Base-by-base conservation (phyloP, 2,113 vertebrate species). In the Oryzias woworae region DNA sequence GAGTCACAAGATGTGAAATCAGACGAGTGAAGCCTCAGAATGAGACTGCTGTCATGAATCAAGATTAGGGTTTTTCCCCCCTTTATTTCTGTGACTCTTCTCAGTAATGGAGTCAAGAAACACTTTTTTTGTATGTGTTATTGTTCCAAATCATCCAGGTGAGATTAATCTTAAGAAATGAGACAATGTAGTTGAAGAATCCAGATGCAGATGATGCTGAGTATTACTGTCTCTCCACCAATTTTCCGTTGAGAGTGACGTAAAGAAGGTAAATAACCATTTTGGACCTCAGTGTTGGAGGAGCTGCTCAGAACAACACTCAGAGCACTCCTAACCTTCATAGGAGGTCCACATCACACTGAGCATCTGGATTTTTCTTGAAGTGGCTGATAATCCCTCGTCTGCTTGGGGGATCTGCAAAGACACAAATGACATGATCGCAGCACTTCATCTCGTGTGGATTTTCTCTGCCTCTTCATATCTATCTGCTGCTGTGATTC, bases 51-150 rank as follows among this genome's bases (percentile, higher is more conserved):
- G 62, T 57, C 79, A 22, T 71, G 66, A 65, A 78, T 78, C 75
- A 51, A 76, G 66, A 58, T 41, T 36, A 51, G 13, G 0, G 36
- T 55, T 14, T 62, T 54, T 5, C 0, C 59, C 52, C 18, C 48
- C 46, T 64, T 56, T 46, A 44, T 81, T 61, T 75, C 61, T 58
- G 55, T 14, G 31, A 55, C 52, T 72, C 53, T 43, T 56, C 44
- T 54, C 46, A 48, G 72, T 73, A 80, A 86, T 84, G 69, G 66
- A 78, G 76, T 77, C 65, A 26, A 75, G 72, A 87, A 82, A 89
- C 83, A 69, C 77, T 85, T 48, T 83, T 81, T 69, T 71, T 82
- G 74, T 85, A 82, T 88, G 75, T 85, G 26, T 28, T 36, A 10
- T 36, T 36, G 8, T 36, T 36, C 36, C 36, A 12, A 12, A 12